phyloP scores from a whole-genome alignment of 2,797 vertebrate genomes.

The Acanthurus leucopareius region DNA sequence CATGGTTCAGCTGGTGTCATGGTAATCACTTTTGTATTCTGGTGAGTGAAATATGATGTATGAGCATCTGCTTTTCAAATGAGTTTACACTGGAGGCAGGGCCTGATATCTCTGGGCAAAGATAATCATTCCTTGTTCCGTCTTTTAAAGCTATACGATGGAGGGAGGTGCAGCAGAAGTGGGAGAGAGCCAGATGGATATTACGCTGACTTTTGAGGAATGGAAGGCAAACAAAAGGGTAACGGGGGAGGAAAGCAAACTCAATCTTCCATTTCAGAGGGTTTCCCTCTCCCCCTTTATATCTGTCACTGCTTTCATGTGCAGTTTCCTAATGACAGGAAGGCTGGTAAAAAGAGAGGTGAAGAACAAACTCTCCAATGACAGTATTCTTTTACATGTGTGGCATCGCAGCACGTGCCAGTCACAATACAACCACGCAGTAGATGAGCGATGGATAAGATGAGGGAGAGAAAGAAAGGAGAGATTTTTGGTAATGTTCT shows the following conservation, averaged over 20 bases:
- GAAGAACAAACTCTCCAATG: slow-evolving; percentile 45
- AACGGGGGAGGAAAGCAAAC: slow-evolving; percentile 72
- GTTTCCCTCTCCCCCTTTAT: slow-evolving; percentile 7
- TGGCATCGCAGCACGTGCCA: slow-evolving; percentile 41
- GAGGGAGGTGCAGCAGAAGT: slow-evolving; percentile 72
- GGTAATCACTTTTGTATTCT: slow-evolving; percentile 87
- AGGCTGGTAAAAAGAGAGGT: slow-evolving; percentile 58
- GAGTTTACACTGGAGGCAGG: slow-evolving; percentile 85
- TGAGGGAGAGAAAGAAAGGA: not conserved
- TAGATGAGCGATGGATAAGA: not conserved
- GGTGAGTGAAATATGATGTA: slow-evolving; percentile 84
- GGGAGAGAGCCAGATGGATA: slow-evolving; percentile 71
- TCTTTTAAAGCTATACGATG: slow-evolving; percentile 71
- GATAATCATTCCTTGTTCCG: slow-evolving; percentile 86
- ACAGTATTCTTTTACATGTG: slow-evolving; percentile 43
- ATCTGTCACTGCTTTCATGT: slow-evolving; percentile 58
- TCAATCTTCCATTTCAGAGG: slow-evolving; percentile 74
- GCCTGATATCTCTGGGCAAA: slow-evolving; percentile 86
- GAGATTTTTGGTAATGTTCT: not conserved
- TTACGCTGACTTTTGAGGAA: slow-evolving; percentile 78
- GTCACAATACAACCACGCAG: slow-evolving; percentile 23
- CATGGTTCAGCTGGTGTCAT: slow-evolving; percentile 80
- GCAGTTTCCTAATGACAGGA: slow-evolving; percentile 58
- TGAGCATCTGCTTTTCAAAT: slow-evolving; percentile 86
- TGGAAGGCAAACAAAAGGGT: slow-evolving; percentile 79